Evolutionary conservation across 2,113 vertebrate genomes (phyloP).

Genomic region (Clupea harengus): DNA sequence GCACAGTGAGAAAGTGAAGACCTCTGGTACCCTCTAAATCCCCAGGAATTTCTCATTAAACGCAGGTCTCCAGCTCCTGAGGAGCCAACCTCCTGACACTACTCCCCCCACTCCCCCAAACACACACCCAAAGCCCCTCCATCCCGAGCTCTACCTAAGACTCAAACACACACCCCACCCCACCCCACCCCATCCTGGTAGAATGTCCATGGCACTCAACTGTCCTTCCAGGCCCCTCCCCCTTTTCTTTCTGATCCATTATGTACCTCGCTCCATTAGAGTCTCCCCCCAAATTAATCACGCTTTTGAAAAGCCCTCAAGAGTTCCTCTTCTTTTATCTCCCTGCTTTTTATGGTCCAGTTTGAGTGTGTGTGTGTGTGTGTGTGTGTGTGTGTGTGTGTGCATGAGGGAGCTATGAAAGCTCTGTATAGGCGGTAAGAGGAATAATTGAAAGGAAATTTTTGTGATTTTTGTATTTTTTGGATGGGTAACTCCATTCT

Average conservation of each 20-base stretch:
- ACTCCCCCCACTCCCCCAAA: conserved; percentile 45
- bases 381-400: conserved; percentile 37
- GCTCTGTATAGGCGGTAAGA: conserved; percentile 46
- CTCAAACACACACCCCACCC: neutral
- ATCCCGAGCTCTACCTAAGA: neutral
- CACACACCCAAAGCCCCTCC: neutral
- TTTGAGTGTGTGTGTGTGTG: conserved; percentile 42
- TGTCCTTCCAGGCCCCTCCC: conserved; percentile 59
- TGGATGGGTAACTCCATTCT: neutral
- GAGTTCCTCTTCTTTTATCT: conserved; percentile 69
- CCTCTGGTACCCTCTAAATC: conserved; percentile 78
- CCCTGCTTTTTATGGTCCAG: conserved; percentile 29
- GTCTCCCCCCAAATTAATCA: conserved; percentile 56
- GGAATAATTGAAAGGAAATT: conserved; percentile 64
- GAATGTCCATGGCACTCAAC: neutral
- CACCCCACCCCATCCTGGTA: neutral
- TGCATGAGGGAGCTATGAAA: conserved; percentile 40
- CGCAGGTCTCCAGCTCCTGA: conserved; percentile 63
- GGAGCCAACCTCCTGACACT: conserved; percentile 56
- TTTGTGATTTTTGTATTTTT: conserved; percentile 46
- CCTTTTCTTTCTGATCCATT: conserved; percentile 49
- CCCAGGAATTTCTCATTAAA: conserved; percentile 81
- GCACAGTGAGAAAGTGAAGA: conserved; percentile 82
- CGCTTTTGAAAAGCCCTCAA: conserved; percentile 65
- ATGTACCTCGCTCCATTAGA: neutral